Conservation (phyloP, 1,140 invertebrate species). For the Atta cephalotes region DNA sequence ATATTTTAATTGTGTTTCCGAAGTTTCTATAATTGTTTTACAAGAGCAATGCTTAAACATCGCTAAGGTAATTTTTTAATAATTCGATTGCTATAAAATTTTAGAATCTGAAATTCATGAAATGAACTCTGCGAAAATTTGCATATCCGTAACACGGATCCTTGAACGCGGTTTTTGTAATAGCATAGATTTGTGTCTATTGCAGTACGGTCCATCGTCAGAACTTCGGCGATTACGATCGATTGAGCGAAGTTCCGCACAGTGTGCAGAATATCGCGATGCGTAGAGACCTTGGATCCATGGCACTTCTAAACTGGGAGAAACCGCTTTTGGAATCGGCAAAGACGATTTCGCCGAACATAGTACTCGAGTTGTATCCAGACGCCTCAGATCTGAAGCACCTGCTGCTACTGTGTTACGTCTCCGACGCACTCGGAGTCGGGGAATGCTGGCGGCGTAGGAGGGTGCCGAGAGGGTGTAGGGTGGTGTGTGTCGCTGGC, state of each 20-base stretch:
- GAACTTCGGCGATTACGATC: neutral
- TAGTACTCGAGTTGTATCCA: constrained; percentile 51
- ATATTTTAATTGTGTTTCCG: no score
- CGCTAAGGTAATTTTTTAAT: no score
- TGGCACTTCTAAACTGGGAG: constrained; percentile 10
- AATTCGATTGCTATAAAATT: no score
- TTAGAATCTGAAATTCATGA: no score
- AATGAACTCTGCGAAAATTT: no score
- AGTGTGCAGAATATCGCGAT: neutral
- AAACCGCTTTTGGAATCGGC: constrained; percentile 9
- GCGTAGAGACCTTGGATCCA: constrained; percentile 26
- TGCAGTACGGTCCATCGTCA: neutral
- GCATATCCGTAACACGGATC: no score
- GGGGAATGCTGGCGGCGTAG: constrained; percentile 50
- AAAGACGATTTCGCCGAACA: constrained; percentile 28
- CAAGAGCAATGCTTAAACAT: no score
- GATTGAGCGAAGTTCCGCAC: constrained; percentile 23
- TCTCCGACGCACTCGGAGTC: constrained; percentile 30
- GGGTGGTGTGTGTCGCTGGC: constrained; percentile 69
- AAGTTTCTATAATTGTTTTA: no score
- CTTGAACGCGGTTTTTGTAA: no score
- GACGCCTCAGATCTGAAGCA: constrained; percentile 48
- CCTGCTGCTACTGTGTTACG: constrained; percentile 60
- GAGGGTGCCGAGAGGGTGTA: constrained; percentile 23
- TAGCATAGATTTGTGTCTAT: neutral